Base-by-base conservation (phyloP, 1,140 invertebrate species). In the Drosophila nikananu region DNA sequence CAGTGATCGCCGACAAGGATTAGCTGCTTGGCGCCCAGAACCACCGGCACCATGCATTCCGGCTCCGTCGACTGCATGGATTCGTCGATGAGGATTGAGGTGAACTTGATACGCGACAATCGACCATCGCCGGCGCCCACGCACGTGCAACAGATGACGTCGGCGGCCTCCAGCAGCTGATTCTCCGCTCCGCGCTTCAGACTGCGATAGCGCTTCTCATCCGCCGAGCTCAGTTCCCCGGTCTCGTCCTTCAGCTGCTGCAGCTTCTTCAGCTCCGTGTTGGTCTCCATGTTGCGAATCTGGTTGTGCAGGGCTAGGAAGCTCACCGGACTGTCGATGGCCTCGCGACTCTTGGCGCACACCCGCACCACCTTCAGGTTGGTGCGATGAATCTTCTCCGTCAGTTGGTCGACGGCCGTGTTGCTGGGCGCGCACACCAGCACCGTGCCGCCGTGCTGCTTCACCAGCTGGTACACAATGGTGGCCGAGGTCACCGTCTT, bases 401-500 rank as follows among this genome's bases (percentile, higher is more conserved):
- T 99, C 3, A 99, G 94, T 91, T 99, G 99, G 94, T 99, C 99
- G 0, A 99, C 99, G 48, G 99, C 99, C 12, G 99, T 99, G 92
- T 99, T 99, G 21, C 98, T 99, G 0, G 99, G 99, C 4, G 99
- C 99, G 94, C 99, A 99, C 0, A 99, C 99, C 0, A 99, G 93
- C 0, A 99, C 98, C 0, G 98, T 98, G 4, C 98, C 98, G 8
- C 96, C 97, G 78, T 96, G 97, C 91, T 99, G 98, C 93, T 99
- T 97, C 0, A 98, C 98, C 37, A 99, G 94, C 93, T 99, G 99
- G 92, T 99, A 99, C 0, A 99, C 99, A 83, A 99, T 98, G 0
- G 99, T 99, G 0, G 99, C 99, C 9, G 99, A 99, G 3, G 99
- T 99, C 0, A 99, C 99, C 0, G 99, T 99, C 94, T 99, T 99